These are phyloP conservation scores for Sebastiscus tertius DNA, from an alignment of 2,797 vertebrate species.

Conservation along the genomic window DNA sequence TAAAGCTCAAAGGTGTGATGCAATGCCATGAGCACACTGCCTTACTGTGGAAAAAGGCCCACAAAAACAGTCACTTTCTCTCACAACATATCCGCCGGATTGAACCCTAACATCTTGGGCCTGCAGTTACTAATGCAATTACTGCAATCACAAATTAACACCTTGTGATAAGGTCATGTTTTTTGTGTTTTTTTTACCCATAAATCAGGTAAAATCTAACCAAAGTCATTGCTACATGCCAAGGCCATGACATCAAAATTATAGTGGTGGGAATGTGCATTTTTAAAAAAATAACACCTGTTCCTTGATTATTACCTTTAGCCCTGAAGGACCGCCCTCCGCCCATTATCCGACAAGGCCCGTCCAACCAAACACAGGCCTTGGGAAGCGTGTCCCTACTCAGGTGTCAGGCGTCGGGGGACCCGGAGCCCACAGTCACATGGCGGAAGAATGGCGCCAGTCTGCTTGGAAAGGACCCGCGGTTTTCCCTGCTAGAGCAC, in stretches of 20 bases:
- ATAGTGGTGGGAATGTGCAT: not conserved
- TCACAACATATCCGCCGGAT: conserved; percentile 70
- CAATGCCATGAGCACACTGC: conserved; percentile 70
- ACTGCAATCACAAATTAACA: conserved; percentile 72
- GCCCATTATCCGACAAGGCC: conserved; percentile 95
- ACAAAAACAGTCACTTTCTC: conserved; percentile 70
- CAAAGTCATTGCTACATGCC: conserved; percentile 14
- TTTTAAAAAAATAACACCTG: conserved; percentile 18
- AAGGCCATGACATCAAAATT: conserved; percentile 38
- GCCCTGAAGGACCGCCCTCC: conserved; percentile 94
- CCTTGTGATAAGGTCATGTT: conserved; percentile 67
- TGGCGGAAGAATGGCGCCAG: conserved; percentile 94
- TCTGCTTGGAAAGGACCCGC: conserved; percentile 89
- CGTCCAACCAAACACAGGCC: conserved; percentile 91
- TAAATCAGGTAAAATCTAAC: conserved; percentile 31
- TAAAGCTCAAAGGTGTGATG: conserved; percentile 80
- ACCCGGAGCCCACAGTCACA: conserved; percentile 91
- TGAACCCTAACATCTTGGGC: conserved; percentile 50
- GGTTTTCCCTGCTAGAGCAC: conserved; percentile 90
- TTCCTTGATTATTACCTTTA: conserved; percentile 64
- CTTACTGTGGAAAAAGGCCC: conserved; percentile 53
- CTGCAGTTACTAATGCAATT: conserved; percentile 64
- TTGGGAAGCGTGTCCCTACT: conserved; percentile 89
- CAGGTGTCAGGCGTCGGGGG: conserved; percentile 91
- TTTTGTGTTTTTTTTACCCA: conserved; percentile 9